A percentile compares a stretch with the other conserved stretches of the same genome.
phyloP scores from a whole-genome alignment of 2,113 vertebrate species.

The Xenopus tropicalis region UCB_Xtro_10.0 CM004443.2:164876501-164877000 shows the following conservation, averaged over 20 bases:
- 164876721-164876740: conserved; percentile 93
- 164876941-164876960: not conserved
- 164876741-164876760: conserved; percentile 99
- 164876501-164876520: too few relatives aligned
- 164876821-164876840: conserved; percentile 88
- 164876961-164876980: not conserved
- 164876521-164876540: too few relatives aligned
- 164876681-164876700: too few relatives aligned
- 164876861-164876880: conserved; percentile 97
- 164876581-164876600: too few relatives aligned
- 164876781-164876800: conserved; percentile 97
- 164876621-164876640: too few relatives aligned
- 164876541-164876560: too few relatives aligned
- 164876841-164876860: conserved; percentile 99
- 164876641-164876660: too few relatives aligned
- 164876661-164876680: too few relatives aligned
- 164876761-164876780: conserved; percentile 95
- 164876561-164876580: too few relatives aligned
- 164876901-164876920: conserved; percentile 56
- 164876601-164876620: too few relatives aligned
- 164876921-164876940: not conserved
- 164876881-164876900: conserved; percentile 94
- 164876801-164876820: conserved; percentile 95
- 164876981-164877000: too few relatives aligned
- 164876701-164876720: conserved; percentile 93